A percentile compares a stretch with the other conserved stretches of the same genome.
Conservation (phyloP, 2,113 vertebrate species). For the Cyanoderma ruficeps region DNA sequence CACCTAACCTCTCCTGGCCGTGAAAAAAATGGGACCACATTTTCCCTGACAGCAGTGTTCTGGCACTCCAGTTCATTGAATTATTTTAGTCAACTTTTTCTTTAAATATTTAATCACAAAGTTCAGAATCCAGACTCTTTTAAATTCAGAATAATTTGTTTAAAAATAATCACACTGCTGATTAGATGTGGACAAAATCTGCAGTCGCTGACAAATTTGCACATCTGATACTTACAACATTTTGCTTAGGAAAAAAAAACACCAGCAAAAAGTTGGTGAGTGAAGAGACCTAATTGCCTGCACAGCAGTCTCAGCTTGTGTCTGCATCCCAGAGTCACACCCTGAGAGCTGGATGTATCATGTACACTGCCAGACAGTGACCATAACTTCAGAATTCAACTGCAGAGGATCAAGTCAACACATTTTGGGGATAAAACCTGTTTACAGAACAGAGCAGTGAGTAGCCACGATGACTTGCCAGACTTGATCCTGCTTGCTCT, state of each 20-base stretch:
- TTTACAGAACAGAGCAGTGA: background rate
- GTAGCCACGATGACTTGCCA: conserved; percentile 12
- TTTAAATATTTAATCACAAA: background rate
- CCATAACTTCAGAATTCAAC: background rate
- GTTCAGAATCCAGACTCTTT: background rate
- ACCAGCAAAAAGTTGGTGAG: background rate
- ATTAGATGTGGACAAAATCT: background rate
- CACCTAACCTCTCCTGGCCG: background rate
- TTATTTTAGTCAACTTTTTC: background rate
- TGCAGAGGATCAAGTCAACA: background rate
- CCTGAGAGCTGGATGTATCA: background rate
- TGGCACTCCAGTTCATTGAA: background rate
- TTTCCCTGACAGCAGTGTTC: background rate
- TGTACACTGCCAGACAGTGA: background rate
- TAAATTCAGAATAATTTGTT: background rate
- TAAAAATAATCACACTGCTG: background rate
- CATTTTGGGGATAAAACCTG: background rate
- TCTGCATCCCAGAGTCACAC: background rate
- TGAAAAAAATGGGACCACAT: background rate
- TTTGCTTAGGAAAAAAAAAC: background rate
- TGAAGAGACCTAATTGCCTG: background rate
- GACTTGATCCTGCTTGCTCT: conserved; percentile 13
- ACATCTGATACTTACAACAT: background rate
- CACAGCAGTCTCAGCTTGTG: background rate
- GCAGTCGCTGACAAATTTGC: background rate